phyloP scores from a whole-genome alignment of 2,797 vertebrate genomes.

The Arnoldichthys spilopterus region DNA sequence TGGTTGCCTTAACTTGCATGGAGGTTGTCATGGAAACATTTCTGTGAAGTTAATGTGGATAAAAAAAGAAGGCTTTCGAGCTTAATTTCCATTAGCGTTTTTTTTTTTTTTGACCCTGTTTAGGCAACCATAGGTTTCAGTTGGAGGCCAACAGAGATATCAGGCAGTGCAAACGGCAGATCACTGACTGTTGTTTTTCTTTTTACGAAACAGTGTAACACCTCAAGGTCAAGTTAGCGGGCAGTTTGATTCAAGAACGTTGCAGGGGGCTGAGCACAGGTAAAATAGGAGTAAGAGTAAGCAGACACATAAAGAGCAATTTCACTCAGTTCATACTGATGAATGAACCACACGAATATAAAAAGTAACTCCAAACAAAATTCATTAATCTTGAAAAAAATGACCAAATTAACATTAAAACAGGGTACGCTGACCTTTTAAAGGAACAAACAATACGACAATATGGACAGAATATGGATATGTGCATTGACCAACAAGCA shows the following conservation, averaged over 20 bases:
- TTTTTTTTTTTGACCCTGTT: slow-evolving; percentile 79
- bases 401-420: slow-evolving; percentile 4
- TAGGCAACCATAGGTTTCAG: slow-evolving; percentile 80
- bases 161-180: slow-evolving; percentile 71
- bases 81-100: slow-evolving; percentile 92
- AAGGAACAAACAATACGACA: slow-evolving; percentile 15
- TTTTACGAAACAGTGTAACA: slow-evolving; percentile 65
- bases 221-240: slow-evolving; percentile 67
- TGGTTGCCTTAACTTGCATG: slow-evolving; percentile 95
- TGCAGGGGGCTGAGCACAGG: slow-evolving; percentile 59
- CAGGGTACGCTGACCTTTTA: background rate
- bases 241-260: slow-evolving; percentile 67
- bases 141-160: slow-evolving; percentile 70
- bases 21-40: slow-evolving; percentile 99
- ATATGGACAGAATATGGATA: slow-evolving; percentile 31
- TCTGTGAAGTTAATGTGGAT: slow-evolving; percentile 89
- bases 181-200: background rate
- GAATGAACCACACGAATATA: background rate
- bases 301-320: background rate
- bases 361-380: too few species aligned
- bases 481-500: slow-evolving; percentile 32
- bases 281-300: slow-evolving; percentile 57
- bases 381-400: background rate
- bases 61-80: slow-evolving; percentile 87
- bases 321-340: background rate